Evolutionary conservation across 2,113 vertebrate genomes (phyloP).

Genomic region (Eidolon helvum): DNA sequence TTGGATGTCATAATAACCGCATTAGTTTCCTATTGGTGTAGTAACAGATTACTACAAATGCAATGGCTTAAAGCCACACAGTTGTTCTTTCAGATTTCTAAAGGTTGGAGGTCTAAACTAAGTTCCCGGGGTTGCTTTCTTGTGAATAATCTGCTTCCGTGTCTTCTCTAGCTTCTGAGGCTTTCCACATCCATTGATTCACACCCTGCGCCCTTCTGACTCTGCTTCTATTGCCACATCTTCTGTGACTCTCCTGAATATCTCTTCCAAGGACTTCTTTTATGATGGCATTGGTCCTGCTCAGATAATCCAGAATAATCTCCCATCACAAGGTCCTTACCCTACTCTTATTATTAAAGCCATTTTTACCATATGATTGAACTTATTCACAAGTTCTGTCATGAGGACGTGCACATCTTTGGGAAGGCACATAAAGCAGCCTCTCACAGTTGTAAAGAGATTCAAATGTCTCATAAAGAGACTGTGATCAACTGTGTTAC

Average conservation of each 20-base stretch:
- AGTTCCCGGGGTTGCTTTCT: background rate
- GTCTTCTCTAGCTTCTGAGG: background rate
- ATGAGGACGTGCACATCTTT: background rate
- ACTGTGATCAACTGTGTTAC: background rate
- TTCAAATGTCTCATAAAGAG: background rate
- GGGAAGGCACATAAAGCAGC: background rate
- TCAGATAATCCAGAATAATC: background rate
- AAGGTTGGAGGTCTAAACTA: background rate
- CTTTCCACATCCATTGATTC: background rate
- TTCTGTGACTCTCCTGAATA: background rate
- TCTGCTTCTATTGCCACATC: background rate
- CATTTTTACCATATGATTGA: background rate
- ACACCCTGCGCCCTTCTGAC: fast-evolving
- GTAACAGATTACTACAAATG: background rate
- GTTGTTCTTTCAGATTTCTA: background rate
- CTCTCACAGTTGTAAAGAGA: background rate
- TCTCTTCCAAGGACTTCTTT: background rate
- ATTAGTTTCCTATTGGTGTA: background rate
- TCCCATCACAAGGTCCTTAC: background rate
- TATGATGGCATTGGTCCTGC: background rate
- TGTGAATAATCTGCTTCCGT: background rate
- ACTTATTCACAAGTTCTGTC: background rate
- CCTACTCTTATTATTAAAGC: background rate
- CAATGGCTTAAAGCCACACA: background rate
- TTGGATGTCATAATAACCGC: background rate